phyloP scores from a whole-genome alignment of 1,140 invertebrate genomes.

The Danaus plexippus region DNA sequence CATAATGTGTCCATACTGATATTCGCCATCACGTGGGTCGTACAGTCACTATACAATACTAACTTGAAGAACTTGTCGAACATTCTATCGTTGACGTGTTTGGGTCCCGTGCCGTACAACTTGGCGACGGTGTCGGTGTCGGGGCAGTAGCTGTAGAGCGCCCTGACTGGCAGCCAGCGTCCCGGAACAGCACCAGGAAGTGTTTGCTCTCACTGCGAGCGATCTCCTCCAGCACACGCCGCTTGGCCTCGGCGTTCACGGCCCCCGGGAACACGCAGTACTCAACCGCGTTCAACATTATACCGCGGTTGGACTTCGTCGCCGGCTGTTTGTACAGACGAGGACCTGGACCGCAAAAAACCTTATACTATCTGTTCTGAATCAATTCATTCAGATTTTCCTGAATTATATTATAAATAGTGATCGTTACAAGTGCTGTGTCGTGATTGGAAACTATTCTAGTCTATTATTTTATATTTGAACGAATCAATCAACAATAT shows the following conservation, averaged over 20 bases:
- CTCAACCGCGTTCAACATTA: slow-evolving; percentile 98
- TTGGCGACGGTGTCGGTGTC: slow-evolving; percentile 93
- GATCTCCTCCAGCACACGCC: slow-evolving; percentile 95
- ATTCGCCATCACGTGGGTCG: no score
- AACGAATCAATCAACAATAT: background rate
- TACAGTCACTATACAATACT: slow-evolving; percentile 63
- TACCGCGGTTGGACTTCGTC: slow-evolving; percentile 95
- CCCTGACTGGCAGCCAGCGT: slow-evolving; percentile 97
- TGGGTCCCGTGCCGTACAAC: slow-evolving; percentile 96
- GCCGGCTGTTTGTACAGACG: slow-evolving; percentile 97
- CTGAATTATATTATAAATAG: no score
- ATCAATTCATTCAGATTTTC: no score
- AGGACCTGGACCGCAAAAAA: slow-evolving; percentile 77
- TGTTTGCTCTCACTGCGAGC: slow-evolving; percentile 96
- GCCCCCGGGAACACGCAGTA: slow-evolving; percentile 98
- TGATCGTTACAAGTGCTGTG: no score
- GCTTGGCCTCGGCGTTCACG: slow-evolving; percentile 95
- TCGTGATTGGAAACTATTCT: no score
- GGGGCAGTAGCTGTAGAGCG: slow-evolving; percentile 96
- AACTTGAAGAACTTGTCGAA: slow-evolving; percentile 99
- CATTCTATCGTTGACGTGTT: slow-evolving; percentile 95
- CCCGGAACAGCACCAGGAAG: slow-evolving; percentile 97
- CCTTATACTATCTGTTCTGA: no score
- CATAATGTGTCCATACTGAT: no score
- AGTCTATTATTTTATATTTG: no score